phyloP scores from a whole-genome alignment of 2,113 vertebrate genomes.

The Hystrix brachyura region DNA sequence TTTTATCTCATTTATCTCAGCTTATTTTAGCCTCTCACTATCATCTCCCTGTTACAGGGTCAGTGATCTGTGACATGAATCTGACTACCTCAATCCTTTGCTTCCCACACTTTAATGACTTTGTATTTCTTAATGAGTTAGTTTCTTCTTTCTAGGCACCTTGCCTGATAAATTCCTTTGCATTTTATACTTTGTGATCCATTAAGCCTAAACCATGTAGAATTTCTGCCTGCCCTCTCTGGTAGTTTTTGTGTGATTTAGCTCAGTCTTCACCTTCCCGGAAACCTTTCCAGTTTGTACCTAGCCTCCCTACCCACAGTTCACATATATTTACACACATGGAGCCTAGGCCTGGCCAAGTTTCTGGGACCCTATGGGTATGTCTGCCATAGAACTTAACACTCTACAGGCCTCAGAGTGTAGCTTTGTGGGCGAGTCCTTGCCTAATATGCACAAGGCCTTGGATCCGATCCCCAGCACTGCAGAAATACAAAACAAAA shows the following conservation, averaged over 20 bases:
- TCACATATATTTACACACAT: not conserved
- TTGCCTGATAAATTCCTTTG: not conserved
- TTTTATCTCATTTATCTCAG: too few relatives aligned
- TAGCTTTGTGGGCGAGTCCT: not conserved
- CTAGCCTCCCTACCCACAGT: not conserved
- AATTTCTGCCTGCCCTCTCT: not conserved
- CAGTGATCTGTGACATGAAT: not conserved
- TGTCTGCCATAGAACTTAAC: not conserved
- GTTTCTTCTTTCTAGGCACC: not conserved
- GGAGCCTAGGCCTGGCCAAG: not conserved
- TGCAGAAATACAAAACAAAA: not conserved
- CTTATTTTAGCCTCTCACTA: not conserved
- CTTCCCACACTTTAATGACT: not conserved
- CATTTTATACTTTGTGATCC: not conserved
- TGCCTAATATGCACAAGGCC: not conserved
- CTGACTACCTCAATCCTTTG: not conserved
- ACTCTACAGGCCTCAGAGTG: not conserved
- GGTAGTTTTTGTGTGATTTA: slow-evolving; percentile 29
- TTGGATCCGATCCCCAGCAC: not conserved
- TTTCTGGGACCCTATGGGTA: too few relatives aligned
- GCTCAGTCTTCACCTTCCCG: not conserved
- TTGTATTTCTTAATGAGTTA: not conserved
- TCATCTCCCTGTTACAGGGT: not conserved
- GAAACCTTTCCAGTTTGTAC: not conserved
- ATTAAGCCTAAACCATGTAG: not conserved